Evolutionary conservation across 2,888 invertebrate species (phyloP).

Genomic region (Drosophila limbata): DNA sequence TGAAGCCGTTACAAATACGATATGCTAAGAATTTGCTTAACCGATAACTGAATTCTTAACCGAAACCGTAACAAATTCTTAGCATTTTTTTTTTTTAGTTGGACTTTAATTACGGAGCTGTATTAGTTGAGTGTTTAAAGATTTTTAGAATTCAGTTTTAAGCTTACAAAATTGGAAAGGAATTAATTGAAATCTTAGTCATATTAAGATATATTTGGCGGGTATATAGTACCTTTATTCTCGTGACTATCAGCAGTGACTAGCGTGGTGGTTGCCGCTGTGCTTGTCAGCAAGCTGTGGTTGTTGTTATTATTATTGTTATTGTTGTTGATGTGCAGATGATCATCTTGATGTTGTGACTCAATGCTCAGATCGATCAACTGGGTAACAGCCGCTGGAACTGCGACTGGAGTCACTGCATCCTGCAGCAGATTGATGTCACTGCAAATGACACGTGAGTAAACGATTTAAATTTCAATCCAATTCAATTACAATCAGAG

Average conservation of each 20-base stretch:
- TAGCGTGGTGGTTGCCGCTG: constrained; percentile 84
- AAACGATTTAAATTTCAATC: not conserved
- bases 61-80: too few species aligned
- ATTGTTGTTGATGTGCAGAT: constrained; percentile 79
- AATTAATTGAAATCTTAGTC: too few species aligned
- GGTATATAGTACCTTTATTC: constrained; percentile 81
- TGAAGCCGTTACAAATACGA: too few species aligned
- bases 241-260: constrained; percentile 86
- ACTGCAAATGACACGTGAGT: constrained; percentile 60
- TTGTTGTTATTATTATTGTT: constrained; percentile 78
- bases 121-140: too few species aligned
- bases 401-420: constrained; percentile 67
- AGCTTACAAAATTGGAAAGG: too few species aligned
- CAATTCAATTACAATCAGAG: not conserved
- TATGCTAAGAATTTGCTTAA: too few species aligned
- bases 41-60: too few species aligned
- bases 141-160: too few species aligned
- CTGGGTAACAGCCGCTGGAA: constrained; percentile 78
- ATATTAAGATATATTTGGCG: not conserved
- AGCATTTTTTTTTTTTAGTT: too few species aligned
- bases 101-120: too few species aligned
- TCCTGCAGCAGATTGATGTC: constrained; percentile 84
- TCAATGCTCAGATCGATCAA: constrained; percentile 85
- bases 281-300: constrained; percentile 84
- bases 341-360: constrained; percentile 75